phyloP scores from a whole-genome alignment of 1,140 invertebrate genomes.

The Bombus superbus region DNA sequence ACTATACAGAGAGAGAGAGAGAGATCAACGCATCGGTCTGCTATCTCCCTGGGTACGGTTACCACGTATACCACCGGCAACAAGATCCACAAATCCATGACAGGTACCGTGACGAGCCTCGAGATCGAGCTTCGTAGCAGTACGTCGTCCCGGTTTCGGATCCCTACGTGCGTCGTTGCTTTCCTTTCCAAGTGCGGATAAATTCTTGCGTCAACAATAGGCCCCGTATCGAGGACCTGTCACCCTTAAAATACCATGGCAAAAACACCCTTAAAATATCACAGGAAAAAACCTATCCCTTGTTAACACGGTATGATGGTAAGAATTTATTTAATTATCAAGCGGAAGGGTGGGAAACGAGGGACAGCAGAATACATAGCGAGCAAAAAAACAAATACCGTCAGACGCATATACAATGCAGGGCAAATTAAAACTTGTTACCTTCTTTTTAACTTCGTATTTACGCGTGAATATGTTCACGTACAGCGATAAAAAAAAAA shows the following conservation, averaged over 20 bases:
- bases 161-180: neutral
- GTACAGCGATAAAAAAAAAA: neutral
- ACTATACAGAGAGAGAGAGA: slow-evolving; percentile 22
- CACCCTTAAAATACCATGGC: neutral
- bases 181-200: neutral
- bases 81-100: slow-evolving; percentile 54
- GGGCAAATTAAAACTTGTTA: neutral
- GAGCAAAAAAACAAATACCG: neutral
- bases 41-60: slow-evolving; percentile 26
- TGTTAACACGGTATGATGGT: slow-evolving; percentile 11
- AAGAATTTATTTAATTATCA: slow-evolving; percentile 42
- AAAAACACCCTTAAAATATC: neutral
- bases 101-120: slow-evolving; percentile 34
- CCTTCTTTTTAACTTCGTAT: neutral
- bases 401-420: neutral
- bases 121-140: slow-evolving; percentile 1
- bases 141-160: neutral
- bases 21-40: neutral
- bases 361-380: neutral
- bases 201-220: slow-evolving; percentile 38
- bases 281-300: neutral
- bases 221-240: neutral
- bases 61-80: neutral
- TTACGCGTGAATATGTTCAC: no score
- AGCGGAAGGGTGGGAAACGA: no score